Conservation (phyloP, 92 coral and sea anemone genomes). For the Parazoanthus swiftii region DNA sequence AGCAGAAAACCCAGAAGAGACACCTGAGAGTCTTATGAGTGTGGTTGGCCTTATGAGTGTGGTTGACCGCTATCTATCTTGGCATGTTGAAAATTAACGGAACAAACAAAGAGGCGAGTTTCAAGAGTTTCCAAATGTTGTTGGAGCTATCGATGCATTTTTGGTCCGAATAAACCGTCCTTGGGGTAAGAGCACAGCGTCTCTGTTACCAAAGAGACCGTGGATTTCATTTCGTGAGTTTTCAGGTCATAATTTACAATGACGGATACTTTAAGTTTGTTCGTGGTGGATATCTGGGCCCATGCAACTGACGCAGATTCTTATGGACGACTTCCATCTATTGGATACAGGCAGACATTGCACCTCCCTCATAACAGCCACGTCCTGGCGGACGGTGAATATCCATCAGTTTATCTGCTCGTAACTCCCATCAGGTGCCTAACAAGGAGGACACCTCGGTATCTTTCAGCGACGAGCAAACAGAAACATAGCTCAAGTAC, state of each 20-base stretch:
- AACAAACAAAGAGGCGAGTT: constrained; percentile 2
- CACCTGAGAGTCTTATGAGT: constrained; percentile 18
- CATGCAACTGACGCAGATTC: constrained; percentile 44
- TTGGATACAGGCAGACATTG: constrained; percentile 30
- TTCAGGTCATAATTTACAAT: constrained; percentile 35
- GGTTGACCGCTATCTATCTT: constrained; percentile 10
- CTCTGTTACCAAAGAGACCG: constrained; percentile 38
- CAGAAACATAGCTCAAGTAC: not conserved
- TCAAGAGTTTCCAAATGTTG: constrained; percentile 30
- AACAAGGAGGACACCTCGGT: not conserved
- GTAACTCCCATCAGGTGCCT: constrained; percentile 42
- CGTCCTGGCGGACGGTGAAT: constrained; percentile 51
- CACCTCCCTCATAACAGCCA: constrained; percentile 26
- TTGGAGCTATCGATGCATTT: constrained; percentile 42
- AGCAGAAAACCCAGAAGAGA: constrained; percentile 18
- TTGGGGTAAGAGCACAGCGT: constrained; percentile 22
- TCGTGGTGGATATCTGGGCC: not conserved
- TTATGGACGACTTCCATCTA: constrained; percentile 23
- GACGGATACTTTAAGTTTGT: constrained; percentile 16
- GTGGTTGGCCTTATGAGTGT: constrained; percentile 4
- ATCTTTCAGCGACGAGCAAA: constrained; percentile 11
- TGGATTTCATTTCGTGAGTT: constrained; percentile 41
- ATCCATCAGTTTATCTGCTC: constrained; percentile 51
- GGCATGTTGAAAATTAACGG: constrained; percentile 23
- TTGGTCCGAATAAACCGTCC: constrained; percentile 35